phyloP scores from a whole-genome alignment of 2,888 invertebrate genomes.

The Apocheima hispidaria region DNA sequence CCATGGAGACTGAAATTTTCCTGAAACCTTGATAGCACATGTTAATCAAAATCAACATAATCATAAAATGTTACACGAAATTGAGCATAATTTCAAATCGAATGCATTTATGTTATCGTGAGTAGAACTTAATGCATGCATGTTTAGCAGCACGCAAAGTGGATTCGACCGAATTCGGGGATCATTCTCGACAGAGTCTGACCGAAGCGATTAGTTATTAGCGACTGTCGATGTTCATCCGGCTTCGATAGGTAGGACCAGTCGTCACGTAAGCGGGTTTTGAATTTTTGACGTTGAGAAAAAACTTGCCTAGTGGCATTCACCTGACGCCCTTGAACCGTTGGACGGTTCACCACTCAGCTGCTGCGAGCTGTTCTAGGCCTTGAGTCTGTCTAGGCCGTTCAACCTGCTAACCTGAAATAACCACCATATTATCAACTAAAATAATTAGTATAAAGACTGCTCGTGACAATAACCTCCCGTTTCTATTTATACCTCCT shows the following conservation, averaged over 20 bases:
- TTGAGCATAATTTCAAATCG: conserved; percentile 20
- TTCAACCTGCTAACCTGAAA: conserved; percentile 72
- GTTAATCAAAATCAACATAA: neutral
- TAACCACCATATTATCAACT: conserved; percentile 54
- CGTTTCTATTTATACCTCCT: conserved; percentile 34
- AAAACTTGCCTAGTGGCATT: conserved; percentile 81
- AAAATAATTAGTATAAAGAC: conserved; percentile 49
- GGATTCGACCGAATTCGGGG: conserved; percentile 44
- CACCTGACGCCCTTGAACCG: conserved; percentile 83
- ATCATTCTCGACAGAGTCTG: conserved; percentile 39
- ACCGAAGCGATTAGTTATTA: conserved; percentile 59
- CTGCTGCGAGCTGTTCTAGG: conserved; percentile 73
- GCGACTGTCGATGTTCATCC: conserved; percentile 68
- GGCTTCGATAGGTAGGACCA: conserved; percentile 71
- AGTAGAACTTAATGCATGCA: conserved; percentile 40
- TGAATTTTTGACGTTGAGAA: conserved; percentile 59
- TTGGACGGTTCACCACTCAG: conserved; percentile 75
- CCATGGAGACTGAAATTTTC: neutral
- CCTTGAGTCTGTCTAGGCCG: conserved; percentile 77
- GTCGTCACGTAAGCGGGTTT: conserved; percentile 73
- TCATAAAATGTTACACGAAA: neutral
- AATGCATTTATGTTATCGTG: conserved; percentile 33
- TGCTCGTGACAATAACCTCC: conserved; percentile 49
- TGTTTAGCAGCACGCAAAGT: conserved; percentile 45
- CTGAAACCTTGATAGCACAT: neutral